Evolutionary conservation across 2,888 invertebrate genomes (phyloP), one percentile per base, ranked within the genome.

Genomic region (Steromphala cineraria): DNA sequence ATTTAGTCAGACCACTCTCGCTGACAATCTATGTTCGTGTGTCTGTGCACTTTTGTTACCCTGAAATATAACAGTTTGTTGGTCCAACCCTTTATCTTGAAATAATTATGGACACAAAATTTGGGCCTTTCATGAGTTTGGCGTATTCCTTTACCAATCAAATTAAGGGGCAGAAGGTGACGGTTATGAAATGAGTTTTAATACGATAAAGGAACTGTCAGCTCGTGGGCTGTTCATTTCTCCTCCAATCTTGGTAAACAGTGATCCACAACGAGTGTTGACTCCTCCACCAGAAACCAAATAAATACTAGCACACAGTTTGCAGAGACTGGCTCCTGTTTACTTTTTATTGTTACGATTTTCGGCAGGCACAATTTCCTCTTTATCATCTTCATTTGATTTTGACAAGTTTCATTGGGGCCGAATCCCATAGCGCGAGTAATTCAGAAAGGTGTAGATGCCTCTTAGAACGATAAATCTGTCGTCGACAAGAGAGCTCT

Each of bases 341-440:
- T 79, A 79, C 79, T 53, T 79, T 55, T 79, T 75, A 79, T 79
- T 79, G 79, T 79, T 75, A 56, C 79, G 55, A 55, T 79, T 79
- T 79, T 75, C 19, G 56, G 36, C 79, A 19, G 53, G 75, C 71
- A 79, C 79, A 79, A 79, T 79, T 79, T 74, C 53, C 36, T 55
- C 74, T 79, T 79, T 79, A 79, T 79, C 67, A 71, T 53, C 74
- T 24, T 74, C 75, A 56, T 75, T 74, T 76, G 55, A 55, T 76
- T 55, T 55, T 76, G 76, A 76, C 76, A 76, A 55, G 31, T 55
- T 53, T 76, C 53, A 76, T 76, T 76, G 76, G 40, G 76, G 53
- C 19, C 24, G 76, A 76, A 76, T 76, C 76, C 31, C n/a, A n/a
- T 15, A n/a, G 31, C 36, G 40, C 36, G 28, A 19, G 71, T 28